Evolutionary conservation across 1,140 invertebrate species (phyloP), one percentile per base, ranked within the genome.

Genomic region (Heliothis subflexa): DNA sequence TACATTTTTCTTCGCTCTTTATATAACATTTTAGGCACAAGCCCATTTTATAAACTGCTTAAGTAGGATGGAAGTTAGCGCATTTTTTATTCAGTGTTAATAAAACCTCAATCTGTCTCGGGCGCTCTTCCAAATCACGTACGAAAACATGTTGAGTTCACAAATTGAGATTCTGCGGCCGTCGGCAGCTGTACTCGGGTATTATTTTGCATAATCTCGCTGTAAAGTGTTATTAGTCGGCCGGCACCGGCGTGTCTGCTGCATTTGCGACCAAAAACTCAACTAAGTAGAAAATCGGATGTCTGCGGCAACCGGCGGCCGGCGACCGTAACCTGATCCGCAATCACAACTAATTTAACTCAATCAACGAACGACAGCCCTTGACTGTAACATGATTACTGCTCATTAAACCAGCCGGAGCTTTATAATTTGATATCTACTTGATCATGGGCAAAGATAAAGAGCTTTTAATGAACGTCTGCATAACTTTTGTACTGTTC

Each of bases 331-430:
- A 92, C 85, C 74, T 81, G 88, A 91, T 88, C 81, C 81, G 81
- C 84, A 88, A 90, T 91, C 85, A 86, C 85, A 82, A 85, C 85
- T 88, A 86, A 90, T 89, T 88, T 88, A 83, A 86, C 80, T 85
- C 86, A 88, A 89, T 90, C 83, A 88, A 75, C 66, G 83, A 78
- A 79, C 84, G 85, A 86, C 86, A 71, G 82, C 73, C 73, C 73
- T 62, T 52, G 80, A 72, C 81, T 81, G 83, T 87, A 84, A 86
- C 81, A 79, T 80, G 82, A 88, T 88, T 84, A 85, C 70, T 68
- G 73, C 82, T 85, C 54, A 86, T 85, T 86, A 82, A 61, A 78
- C 57, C 25, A 16, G 45, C 57, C 68, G 55, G 66, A 64, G 59
- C 73, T 75, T 75, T 75, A 75, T 75, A 75, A 75, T 52, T 64